phyloP scores from a whole-genome alignment of 2,113 vertebrate genomes.

The Eupsittula cactorum region DNA sequence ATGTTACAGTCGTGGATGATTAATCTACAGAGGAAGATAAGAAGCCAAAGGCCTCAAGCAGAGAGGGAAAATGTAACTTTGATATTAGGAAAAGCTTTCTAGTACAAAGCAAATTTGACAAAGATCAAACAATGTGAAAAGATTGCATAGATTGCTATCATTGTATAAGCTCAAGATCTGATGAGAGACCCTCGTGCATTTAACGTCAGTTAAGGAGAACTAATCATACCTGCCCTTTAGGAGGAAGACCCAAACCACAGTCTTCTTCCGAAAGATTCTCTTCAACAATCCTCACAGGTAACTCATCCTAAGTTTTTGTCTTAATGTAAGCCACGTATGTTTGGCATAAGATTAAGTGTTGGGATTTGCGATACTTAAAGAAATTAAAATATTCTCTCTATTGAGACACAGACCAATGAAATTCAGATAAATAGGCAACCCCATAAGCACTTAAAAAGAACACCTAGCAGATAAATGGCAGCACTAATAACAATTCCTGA shows the following conservation, averaged over 20 bases:
- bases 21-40: conserved; percentile 5
- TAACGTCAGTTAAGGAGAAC: background rate
- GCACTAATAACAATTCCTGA: background rate
- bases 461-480: background rate
- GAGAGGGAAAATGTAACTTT: background rate
- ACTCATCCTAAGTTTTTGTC: background rate
- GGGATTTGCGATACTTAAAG: background rate
- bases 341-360: background rate
- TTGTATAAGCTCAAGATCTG: background rate
- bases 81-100: background rate
- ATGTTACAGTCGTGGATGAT: background rate
- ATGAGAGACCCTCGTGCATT: background rate
- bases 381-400: background rate
- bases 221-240: background rate
- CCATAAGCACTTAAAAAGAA: background rate
- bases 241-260: accelerated
- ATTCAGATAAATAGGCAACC: background rate
- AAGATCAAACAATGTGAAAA: background rate
- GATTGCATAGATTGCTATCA: background rate
- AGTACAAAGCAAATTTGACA: background rate
- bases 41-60: background rate
- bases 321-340: background rate
- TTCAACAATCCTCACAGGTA: background rate
- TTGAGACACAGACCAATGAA: background rate
- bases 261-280: background rate